Conservation (phyloP, 2,888 invertebrate genomes). For the Drosophila nr. perissopoda region DNA sequence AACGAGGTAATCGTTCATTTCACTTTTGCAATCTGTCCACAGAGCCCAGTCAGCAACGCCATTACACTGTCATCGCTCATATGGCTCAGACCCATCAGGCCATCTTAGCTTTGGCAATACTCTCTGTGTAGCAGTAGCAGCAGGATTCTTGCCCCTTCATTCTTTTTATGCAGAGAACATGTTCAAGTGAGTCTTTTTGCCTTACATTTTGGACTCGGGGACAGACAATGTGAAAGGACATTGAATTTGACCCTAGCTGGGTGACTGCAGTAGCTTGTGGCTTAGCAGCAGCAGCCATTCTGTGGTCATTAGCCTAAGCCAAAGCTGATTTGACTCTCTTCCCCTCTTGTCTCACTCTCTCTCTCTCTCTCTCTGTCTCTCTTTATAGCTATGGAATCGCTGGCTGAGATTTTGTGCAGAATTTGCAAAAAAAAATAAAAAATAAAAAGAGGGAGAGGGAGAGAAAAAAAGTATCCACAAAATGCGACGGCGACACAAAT, state of each 20-base stretch:
- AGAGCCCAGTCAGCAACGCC: slow-evolving; percentile 52
- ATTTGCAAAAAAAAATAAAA: slow-evolving; percentile 60
- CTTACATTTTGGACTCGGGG: slow-evolving; percentile 40
- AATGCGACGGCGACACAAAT: slow-evolving; percentile 77
- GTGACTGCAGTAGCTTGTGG: slow-evolving; percentile 70
- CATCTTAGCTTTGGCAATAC: slow-evolving; percentile 29
- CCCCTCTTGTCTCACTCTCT: slow-evolving; percentile 1
- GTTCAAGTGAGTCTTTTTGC: slow-evolving; percentile 45
- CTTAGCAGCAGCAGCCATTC: slow-evolving; percentile 71
- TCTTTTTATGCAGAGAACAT: slow-evolving; percentile 29
- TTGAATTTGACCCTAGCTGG: slow-evolving; percentile 55
- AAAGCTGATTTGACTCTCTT: slow-evolving; percentile 70
- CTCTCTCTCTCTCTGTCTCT: slow-evolving; percentile 25
- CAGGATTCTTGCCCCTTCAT: slow-evolving; percentile 1
- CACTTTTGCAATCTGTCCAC: slow-evolving; percentile 63
- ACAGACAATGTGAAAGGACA: slow-evolving; percentile 62
- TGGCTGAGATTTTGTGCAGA: slow-evolving; percentile 71
- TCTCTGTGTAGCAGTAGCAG: slow-evolving; percentile 20
- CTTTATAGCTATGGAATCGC: neutral
- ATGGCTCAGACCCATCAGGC: slow-evolving; percentile 6
- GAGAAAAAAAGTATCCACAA: slow-evolving; percentile 63
- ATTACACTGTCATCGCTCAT: slow-evolving; percentile 49
- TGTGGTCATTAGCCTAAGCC: slow-evolving; percentile 80
- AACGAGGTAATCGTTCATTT: slow-evolving; percentile 64
- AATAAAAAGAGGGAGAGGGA: neutral